Conservation (phyloP, 2,113 vertebrate species). For the Chaetodon auriga region DNA sequence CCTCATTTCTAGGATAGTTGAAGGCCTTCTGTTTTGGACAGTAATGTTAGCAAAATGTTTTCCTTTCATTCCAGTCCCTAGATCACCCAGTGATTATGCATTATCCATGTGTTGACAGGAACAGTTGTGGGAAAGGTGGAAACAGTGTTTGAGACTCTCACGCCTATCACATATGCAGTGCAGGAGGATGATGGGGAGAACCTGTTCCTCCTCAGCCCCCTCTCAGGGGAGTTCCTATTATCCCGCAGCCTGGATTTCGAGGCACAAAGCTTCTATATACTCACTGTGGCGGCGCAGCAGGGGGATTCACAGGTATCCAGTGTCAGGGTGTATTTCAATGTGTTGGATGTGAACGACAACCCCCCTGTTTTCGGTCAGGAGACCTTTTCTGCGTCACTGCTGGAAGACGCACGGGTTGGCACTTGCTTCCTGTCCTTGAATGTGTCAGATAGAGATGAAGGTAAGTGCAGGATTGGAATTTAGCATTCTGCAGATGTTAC, state of each 20-base stretch:
- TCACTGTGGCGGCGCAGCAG: constrained; percentile 75
- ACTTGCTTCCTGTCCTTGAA: constrained; percentile 80
- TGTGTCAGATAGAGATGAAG: constrained; percentile 82
- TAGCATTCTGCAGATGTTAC: not conserved
- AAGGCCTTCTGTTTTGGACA: not conserved
- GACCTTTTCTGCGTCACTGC: constrained; percentile 63
- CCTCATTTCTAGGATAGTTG: not conserved
- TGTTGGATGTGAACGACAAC: constrained; percentile 85
- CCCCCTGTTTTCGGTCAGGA: constrained; percentile 77
- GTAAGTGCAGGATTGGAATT: constrained; percentile 62
- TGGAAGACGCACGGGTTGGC: constrained; percentile 72
- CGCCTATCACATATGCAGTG: constrained; percentile 76
- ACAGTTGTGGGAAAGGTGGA: constrained; percentile 81
- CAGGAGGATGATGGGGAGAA: constrained; percentile 84
- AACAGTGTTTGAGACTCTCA: constrained; percentile 46
- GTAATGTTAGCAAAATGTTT: constrained; percentile 5
- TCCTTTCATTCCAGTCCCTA: not conserved
- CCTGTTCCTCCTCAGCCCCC: constrained; percentile 81
- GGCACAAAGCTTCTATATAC: constrained; percentile 78
- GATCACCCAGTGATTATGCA: not conserved
- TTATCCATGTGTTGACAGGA: constrained; percentile 73
- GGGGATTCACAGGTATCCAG: constrained; percentile 64
- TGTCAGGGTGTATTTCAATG: constrained; percentile 84
- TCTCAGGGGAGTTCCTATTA: constrained; percentile 84
- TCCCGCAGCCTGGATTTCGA: constrained; percentile 85